A percentile compares a stretch with the other conserved stretches of the same genome.
These are phyloP conservation scores for Geococcyx californianus DNA, from an alignment of 2,113 vertebrate species.

Conservation along the genomic window DNA sequence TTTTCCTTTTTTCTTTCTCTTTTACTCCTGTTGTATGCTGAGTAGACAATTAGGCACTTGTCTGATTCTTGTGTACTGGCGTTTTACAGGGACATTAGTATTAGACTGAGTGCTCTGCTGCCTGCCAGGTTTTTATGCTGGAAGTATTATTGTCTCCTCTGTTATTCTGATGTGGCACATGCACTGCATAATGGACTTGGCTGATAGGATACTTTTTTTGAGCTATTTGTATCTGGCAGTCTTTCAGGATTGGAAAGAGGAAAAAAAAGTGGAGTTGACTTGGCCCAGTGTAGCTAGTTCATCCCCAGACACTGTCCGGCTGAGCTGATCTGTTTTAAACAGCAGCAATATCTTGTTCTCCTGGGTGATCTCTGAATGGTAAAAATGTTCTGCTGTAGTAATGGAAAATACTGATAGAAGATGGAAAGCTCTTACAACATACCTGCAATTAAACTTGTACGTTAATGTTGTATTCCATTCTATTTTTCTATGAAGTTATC, in stretches of 20 bases:
- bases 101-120: slow-evolving; percentile 10
- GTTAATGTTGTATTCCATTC: background rate
- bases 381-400: background rate
- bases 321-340: background rate
- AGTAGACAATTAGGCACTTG: slow-evolving; percentile 18
- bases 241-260: background rate
- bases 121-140: background rate
- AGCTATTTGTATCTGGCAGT: slow-evolving; percentile 32
- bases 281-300: background rate
- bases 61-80: background rate
- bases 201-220: background rate
- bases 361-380: background rate
- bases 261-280: background rate
- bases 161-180: background rate
- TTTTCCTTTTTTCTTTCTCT: background rate
- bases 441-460: background rate
- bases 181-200: slow-evolving; percentile 28
- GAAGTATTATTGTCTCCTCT: background rate
- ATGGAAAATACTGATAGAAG: background rate
- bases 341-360: background rate
- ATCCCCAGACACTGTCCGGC: background rate
- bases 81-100: slow-evolving; percentile 36
- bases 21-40: background rate
- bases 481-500: background rate
- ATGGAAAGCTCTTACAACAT: background rate